phyloP scores from a whole-genome alignment of 2,888 invertebrate genomes.

The Leptarthrus brevirostris region DNA sequence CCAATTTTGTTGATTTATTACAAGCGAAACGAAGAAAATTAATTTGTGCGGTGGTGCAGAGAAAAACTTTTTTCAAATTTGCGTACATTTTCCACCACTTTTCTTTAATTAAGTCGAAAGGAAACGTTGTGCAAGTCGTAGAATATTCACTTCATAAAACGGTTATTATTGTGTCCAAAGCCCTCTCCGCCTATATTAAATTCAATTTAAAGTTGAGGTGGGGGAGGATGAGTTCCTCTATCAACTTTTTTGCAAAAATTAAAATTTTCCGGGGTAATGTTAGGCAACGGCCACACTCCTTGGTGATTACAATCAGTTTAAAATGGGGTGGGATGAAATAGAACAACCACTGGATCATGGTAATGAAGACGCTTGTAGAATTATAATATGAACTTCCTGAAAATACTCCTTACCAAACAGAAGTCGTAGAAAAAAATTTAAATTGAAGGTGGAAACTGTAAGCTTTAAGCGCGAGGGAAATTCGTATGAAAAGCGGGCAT shows the following conservation, averaged over 20 bases:
- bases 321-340: not conserved
- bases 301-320: not conserved
- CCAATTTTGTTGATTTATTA: too few relatives aligned
- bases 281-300: not conserved
- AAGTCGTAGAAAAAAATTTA: slow-evolving; percentile 5
- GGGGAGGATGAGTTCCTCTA: not conserved
- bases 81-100: not conserved
- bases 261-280: not conserved
- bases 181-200: not conserved
- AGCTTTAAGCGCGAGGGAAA: not conserved
- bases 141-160: slow-evolving; percentile 38
- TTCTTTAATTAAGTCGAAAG: slow-evolving; percentile 7
- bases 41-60: too few relatives aligned
- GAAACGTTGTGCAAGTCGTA: slow-evolving; percentile 17
- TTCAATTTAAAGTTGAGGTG: not conserved
- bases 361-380: not conserved
- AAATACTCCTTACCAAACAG: not conserved
- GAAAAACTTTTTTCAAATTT: too few relatives aligned
- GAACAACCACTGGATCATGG: not conserved
- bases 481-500: not conserved
- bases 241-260: not conserved
- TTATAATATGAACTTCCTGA: not conserved
- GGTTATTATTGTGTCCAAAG: slow-evolving; percentile 20
- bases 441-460: not conserved
- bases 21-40: too few relatives aligned